Percentiles rank a stretch among this genome's conserved stretches.
These are phyloP conservation scores for Coenobita brevimanus DNA, from an alignment of 1,140 invertebrate genomes.

Conservation along the genomic window DNA sequence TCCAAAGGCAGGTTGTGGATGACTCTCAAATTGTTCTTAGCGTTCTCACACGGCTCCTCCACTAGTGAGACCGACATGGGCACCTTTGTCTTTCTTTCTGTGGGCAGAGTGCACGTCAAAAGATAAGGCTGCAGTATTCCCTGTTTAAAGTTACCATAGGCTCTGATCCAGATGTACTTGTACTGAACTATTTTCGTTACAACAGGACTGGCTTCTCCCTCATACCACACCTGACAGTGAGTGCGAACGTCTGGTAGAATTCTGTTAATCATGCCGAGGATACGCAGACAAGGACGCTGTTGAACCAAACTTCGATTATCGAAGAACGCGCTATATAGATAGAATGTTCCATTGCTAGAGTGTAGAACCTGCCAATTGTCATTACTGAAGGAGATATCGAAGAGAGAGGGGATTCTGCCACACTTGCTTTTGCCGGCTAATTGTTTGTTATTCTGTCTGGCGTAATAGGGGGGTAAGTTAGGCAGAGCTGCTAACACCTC, in stretches of 20 bases:
- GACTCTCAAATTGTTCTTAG: conserved; percentile 89
- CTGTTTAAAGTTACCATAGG: conserved; percentile 95
- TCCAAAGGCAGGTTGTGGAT: conserved; percentile 82
- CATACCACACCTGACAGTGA: conserved; percentile 93
- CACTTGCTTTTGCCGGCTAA: no score
- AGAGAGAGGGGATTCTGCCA: conserved; percentile 87
- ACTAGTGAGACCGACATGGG: conserved; percentile 91
- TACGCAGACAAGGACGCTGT: conserved; percentile 85
- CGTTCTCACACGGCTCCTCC: conserved; percentile 86
- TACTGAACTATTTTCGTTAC: conserved; percentile 87
- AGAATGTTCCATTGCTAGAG: conserved; percentile 88
- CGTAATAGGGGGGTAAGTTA: no score
- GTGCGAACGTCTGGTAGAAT: conserved; percentile 88
- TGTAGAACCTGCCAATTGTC: conserved; percentile 82
- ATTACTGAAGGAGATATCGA: conserved; percentile 92
- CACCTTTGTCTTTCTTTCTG: conserved; percentile 75
- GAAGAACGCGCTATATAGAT: conserved; percentile 91
- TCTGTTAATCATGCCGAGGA: conserved; percentile 92
- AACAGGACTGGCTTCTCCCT: conserved; percentile 85
- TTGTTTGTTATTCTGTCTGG: no score
- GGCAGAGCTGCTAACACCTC: no score
- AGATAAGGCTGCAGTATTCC: conserved; percentile 93
- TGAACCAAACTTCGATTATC: conserved; percentile 84
- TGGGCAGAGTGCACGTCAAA: conserved; percentile 88
- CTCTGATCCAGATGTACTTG: conserved; percentile 95